A percentile compares a stretch with the other conserved stretches of the same genome.
Conservation (phyloP, 1,140 invertebrate species). For the Telenomus remus region DNA sequence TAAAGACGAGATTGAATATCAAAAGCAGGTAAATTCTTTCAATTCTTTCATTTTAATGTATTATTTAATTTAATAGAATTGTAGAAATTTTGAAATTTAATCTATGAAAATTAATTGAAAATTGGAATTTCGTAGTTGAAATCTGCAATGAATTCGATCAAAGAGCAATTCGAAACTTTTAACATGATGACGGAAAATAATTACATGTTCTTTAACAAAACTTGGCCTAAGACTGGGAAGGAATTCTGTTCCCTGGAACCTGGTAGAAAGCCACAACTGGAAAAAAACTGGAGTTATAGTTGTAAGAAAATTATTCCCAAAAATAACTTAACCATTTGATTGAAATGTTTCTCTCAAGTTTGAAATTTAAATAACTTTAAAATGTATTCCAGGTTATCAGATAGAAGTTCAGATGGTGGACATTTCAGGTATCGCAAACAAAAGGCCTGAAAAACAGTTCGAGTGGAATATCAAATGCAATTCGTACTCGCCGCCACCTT, state of each 20-base stretch:
- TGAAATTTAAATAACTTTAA: no score
- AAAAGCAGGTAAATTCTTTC: conserved; percentile 15
- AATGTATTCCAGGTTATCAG: conserved; percentile 23
- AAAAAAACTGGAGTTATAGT: conserved; percentile 24
- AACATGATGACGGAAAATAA: conserved; percentile 26
- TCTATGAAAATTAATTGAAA: background rate
- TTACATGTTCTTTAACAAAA: conserved; percentile 16
- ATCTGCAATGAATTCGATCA: conserved; percentile 8
- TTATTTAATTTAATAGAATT: background rate
- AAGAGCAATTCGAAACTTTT: conserved; percentile 25
- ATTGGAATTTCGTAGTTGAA: conserved; percentile 13
- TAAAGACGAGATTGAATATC: conserved; percentile 15
- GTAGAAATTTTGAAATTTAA: conserved; percentile 5
- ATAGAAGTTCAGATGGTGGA: conserved; percentile 10
- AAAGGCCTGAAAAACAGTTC: conserved; percentile 3
- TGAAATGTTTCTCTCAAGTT: no score
- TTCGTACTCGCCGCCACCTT: conserved; percentile 1
- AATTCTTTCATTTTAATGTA: background rate
- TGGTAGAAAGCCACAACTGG: conserved; percentile 6
- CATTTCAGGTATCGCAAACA: conserved; percentile 6
- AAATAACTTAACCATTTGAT: no score
- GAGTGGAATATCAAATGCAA: conserved; percentile 26
- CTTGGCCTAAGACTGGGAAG: conserved; percentile 20
- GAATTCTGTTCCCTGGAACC: conserved; percentile 33
- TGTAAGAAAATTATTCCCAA: no score